Conservation (phyloP, 2,113 vertebrate species). For the Coturnix japonica region DNA sequence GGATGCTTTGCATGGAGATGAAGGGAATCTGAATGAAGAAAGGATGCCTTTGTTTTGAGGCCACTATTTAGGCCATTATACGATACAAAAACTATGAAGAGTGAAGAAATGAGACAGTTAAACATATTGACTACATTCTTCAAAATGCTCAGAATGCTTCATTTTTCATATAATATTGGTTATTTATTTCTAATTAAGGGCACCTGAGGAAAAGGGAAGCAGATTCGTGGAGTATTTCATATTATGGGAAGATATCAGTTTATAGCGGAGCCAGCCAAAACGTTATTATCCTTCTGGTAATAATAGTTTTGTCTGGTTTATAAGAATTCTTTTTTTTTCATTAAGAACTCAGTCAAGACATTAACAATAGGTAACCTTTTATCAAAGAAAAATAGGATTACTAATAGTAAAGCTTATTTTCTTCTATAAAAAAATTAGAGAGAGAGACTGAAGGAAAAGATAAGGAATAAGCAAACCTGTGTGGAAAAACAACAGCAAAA, state of each 20-base stretch:
- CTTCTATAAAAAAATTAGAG: not conserved
- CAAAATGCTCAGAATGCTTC: not conserved
- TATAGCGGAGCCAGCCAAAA: not conserved
- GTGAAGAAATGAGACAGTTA: not conserved
- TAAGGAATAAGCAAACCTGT: not conserved
- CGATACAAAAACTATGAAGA: not conserved
- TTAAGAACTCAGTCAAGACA: not conserved
- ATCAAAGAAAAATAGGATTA: not conserved
- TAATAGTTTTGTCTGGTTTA: not conserved
- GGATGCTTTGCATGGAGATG: not conserved
- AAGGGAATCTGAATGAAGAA: not conserved
- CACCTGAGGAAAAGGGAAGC: not conserved
- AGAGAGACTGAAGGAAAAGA: not conserved
- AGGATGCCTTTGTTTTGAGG: not conserved
- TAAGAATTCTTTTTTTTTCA: not conserved
- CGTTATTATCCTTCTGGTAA: not conserved
- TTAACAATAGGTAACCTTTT: not conserved
- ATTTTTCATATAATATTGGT: not conserved
- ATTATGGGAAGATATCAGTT: not conserved
- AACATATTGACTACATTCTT: not conserved
- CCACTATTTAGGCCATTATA: not conserved
- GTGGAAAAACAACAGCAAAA: not conserved
- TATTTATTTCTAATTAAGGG: not conserved
- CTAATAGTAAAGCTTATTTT: not conserved
- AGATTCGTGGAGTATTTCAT: not conserved